Evolutionary conservation across 2,888 invertebrate genomes (phyloP), one percentile per base, ranked within the genome.

Genomic region (Leptopterna dolabrata): DNA sequence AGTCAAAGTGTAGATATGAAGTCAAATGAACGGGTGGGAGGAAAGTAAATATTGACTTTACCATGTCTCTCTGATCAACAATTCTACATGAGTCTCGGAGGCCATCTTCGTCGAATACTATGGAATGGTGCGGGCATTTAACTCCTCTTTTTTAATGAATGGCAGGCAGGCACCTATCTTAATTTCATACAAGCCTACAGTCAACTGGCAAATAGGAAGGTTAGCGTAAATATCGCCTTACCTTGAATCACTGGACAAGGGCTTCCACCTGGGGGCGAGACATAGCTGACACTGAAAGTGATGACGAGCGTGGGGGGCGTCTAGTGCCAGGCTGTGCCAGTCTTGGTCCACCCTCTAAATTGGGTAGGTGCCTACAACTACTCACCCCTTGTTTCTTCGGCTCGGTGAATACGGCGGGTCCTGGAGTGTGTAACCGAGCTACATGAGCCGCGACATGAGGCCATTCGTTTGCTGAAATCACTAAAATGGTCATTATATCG

Each of bases 41-140:
- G 73, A 73, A 73, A 14, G 73, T 73, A 73, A 73, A 73, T 73
- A 73, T 73, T 73, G 73, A 73, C 73, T 73, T 63, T 24, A 63
- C 63, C 63, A 24, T 63, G 63, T 63, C 63, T 29, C 73, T 41
- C 14, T 14, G 29, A 73, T 29, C 73, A n/a, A n/a, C n/a, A n/a
- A n/a, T n/a, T n/a, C n/a, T n/a, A n/a, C 6, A 73, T 13, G n/a
- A 73, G 1, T 36, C 6, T 14, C 1, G 41, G 7, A 36, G 7
- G 7, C 36, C 36, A 7, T 36, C 36, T 36, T 7, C 36, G 7
- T 36, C 36, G 36, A 36, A 2, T 36, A 36, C 36, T 36, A 36
- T 36, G 36, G 7, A 4, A 36, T 7, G 36, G 36, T 36, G 4
- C 36, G 36, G 7, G 36, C 7, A 36, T 7, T 36, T 7, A 36